Evolutionary conservation across 2,888 invertebrate genomes (phyloP), one percentile per base, ranked within the genome.

Genomic region (Nasonovia ribisnigri): DNA sequence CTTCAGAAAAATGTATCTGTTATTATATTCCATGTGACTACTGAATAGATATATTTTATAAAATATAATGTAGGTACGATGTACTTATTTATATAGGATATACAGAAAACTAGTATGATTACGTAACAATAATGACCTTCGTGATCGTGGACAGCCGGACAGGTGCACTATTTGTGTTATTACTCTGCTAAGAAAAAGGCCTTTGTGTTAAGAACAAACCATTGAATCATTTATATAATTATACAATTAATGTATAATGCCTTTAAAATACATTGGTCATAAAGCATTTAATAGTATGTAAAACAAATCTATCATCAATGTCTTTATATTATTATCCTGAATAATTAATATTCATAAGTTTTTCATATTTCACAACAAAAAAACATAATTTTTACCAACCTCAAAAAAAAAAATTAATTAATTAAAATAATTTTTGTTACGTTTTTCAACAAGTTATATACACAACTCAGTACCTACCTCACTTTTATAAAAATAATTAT

Each of bases 121-220:
- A n/a, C 77, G 77, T 92, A 88, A 92, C 67, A 36, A 51, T 92
- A 36, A 51, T 92, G 88, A 88, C 92, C 92, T 92, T 92, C 88
- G 51, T 77, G 36, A 36, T 77, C 20, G 77, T 77, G 36, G 8
- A 77, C 77, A 77, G 36, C 36, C 77, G 42, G 51, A 24, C 92
- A 88, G 51, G 77, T 92, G 60, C 13, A 87, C 67, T 87, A 87
- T 92, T 48, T 67, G 26, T 86, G 11, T 67, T 90, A 67, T 36
- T 88, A 67, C 48, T 43, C 51, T 16, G 88, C 43, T 54, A 43
- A 51, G 43, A 86, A 88, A 92, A 92, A 92, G 67, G 92, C 51
- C 67, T 67, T 88, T 42, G 67, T 67, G 88, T 88, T 88, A 13
- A 92, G 51, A 92, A 92, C 67, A 92, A 88, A 92, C 54, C 26